Conservation (phyloP, 2,113 vertebrate species). For the Crotalus tigris region DNA sequence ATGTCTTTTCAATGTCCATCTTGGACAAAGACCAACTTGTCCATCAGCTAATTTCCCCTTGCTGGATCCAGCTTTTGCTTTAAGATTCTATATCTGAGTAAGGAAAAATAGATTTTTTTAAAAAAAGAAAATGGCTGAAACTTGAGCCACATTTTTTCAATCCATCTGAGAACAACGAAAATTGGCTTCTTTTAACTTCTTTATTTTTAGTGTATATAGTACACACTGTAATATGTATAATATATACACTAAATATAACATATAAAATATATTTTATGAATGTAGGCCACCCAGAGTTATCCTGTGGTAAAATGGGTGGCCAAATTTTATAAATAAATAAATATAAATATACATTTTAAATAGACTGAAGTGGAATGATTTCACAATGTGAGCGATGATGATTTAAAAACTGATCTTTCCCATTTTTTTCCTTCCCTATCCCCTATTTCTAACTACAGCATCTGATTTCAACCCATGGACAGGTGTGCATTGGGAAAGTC, state of each 20-base stretch:
- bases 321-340: background rate
- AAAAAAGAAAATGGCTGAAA: background rate
- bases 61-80: background rate
- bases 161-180: background rate
- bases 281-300: background rate
- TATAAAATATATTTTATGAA: no score
- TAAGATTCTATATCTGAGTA: background rate
- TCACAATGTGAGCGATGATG: background rate
- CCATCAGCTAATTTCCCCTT: background rate
- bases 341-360: background rate
- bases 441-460: background rate
- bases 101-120: background rate
- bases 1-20: background rate
- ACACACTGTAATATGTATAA: no score
- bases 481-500: background rate
- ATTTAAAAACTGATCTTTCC: background rate
- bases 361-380: background rate
- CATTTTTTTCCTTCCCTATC: background rate
- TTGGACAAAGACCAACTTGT: background rate
- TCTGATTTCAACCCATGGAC: background rate
- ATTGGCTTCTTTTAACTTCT: background rate
- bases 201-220: background rate
- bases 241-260: no score
- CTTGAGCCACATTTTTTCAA: background rate
- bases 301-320: background rate